These are phyloP conservation scores for Brachyhypopomus occidentalis DNA, from an alignment of 2,113 vertebrate species.

Conservation along the genomic window DNA sequence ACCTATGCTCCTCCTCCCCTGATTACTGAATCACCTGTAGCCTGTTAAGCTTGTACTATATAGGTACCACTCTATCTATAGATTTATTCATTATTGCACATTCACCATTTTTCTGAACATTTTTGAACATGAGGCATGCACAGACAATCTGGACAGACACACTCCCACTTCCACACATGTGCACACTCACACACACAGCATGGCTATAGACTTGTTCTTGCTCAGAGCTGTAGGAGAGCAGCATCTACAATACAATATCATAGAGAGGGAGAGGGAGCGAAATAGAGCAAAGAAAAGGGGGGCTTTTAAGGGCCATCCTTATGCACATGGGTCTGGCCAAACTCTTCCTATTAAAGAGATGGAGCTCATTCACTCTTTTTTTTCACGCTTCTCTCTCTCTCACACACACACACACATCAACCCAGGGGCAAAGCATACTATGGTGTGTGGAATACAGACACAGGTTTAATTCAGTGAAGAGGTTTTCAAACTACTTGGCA, in stretches of 20 bases:
- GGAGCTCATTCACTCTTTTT: constrained; percentile 14
- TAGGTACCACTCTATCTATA: too few species aligned
- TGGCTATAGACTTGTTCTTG: too few species aligned
- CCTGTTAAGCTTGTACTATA: too few species aligned
- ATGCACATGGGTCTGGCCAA: constrained; percentile 30
- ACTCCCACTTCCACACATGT: too few species aligned
- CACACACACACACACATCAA: constrained; percentile 33
- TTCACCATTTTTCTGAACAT: too few species aligned
- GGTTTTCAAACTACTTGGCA: constrained; percentile 21
- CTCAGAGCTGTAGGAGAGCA: too few species aligned
- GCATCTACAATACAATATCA: background rate
- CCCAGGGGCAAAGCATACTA: constrained; percentile 13
- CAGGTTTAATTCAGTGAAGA: constrained; percentile 3
- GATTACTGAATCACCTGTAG: too few species aligned
- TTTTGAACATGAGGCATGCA: too few species aligned
- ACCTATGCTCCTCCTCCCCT: too few species aligned
- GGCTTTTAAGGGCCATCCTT: constrained; percentile 42
- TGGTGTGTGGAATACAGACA: constrained; percentile 36
- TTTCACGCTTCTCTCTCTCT: constrained; percentile 4
- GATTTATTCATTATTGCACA: too few species aligned
- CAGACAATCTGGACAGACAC: too few species aligned
- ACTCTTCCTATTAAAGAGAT: constrained; percentile 36
- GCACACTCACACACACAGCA: too few species aligned
- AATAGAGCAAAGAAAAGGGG: constrained; percentile 3
- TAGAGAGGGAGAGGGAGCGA: constrained; percentile 20